These are phyloP conservation scores for Cyprinodon diabolis DNA, from an alignment of 2,797 vertebrate genomes.

Conservation along the genomic window DNA sequence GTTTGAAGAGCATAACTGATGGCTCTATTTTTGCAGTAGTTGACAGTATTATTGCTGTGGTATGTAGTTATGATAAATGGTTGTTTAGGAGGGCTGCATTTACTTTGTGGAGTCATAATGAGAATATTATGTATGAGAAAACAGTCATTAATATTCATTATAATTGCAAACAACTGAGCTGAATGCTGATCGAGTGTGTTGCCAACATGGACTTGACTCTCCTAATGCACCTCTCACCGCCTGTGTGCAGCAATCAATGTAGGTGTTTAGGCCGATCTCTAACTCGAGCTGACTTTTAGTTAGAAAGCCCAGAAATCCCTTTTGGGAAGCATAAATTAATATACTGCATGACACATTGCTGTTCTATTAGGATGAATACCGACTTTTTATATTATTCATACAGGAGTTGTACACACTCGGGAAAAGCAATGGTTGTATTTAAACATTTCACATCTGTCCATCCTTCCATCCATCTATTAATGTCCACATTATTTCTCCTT, in stretches of 20 bases:
- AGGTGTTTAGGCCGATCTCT: constrained; percentile 53
- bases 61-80: constrained; percentile 81
- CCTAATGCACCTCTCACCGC: constrained; percentile 57
- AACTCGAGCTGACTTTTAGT: constrained; percentile 47
- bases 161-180: constrained; percentile 77
- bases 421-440: neutral
- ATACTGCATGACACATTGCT: constrained; percentile 12
- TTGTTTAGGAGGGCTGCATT: constrained; percentile 79
- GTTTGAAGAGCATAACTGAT: constrained; percentile 64
- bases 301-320: constrained; percentile 31
- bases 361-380: constrained; percentile 15
- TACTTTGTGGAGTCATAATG: constrained; percentile 82
- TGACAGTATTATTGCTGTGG: constrained; percentile 75
- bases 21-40: constrained; percentile 61
- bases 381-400: constrained; percentile 8
- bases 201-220: constrained; percentile 47
- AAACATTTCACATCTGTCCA: neutral
- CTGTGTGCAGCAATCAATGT: constrained; percentile 57
- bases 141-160: constrained; percentile 84
- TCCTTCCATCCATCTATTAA: neutral
- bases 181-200: constrained; percentile 78
- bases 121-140: constrained; percentile 83
- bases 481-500: neutral
- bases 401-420: neutral
- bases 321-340: constrained; percentile 41